Evolutionary conservation across 2,888 invertebrate genomes (phyloP).

Genomic region (Lumbricus terrestris): DNA sequence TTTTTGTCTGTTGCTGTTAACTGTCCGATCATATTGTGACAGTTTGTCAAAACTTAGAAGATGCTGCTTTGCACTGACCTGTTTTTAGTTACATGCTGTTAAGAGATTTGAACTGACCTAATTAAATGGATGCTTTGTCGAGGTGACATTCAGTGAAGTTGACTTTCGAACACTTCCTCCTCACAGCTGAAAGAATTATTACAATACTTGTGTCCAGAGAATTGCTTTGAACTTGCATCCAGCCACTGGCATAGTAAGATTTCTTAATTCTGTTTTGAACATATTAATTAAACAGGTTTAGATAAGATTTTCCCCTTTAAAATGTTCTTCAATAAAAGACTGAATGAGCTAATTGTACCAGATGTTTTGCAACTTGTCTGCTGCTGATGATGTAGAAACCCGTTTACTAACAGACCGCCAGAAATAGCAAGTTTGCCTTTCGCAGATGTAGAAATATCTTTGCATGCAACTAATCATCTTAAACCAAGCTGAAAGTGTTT

Average conservation of each 20-base stretch:
- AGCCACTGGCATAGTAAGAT: neutral
- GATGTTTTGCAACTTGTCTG: no score
- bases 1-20: neutral
- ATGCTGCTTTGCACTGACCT: neutral
- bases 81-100: neutral
- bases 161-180: neutral
- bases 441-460: neutral
- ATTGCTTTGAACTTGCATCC: neutral
- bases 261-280: neutral
- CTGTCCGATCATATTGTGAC: neutral
- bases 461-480: neutral
- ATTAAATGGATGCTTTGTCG: neutral
- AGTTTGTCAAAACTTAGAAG: neutral
- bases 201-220: neutral
- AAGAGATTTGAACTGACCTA: neutral
- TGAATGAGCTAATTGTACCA: neutral
- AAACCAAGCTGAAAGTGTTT: neutral
- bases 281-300: neutral
- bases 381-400: neutral
- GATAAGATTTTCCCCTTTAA: neutral
- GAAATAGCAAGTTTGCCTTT: neutral
- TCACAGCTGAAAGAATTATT: neutral
- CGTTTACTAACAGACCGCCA: neutral
- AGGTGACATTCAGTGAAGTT: neutral
- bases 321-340: neutral